Evolutionary conservation across 2,888 invertebrate species (phyloP), one percentile per base, ranked within the genome.

Genomic region (Pterostichus madidus): DNA sequence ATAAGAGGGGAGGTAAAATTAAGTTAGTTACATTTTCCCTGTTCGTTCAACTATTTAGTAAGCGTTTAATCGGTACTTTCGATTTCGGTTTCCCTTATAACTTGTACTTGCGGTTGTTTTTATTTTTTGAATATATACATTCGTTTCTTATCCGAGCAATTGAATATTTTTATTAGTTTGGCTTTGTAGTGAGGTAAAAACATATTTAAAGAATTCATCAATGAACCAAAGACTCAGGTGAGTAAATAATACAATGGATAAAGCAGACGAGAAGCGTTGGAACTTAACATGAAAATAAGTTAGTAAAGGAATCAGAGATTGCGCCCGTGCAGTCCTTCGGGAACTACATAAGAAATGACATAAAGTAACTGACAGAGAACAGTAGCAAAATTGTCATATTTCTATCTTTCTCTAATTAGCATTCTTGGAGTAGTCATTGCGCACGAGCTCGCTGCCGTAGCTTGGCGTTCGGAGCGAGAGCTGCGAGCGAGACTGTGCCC

Each of bases 321-420:
- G 87, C 87, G 87, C 87, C 49, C 84, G 87, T 86, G 85, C 85
- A 83, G 84, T 86, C 87, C 87, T 83, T 83, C 79, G 88, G 87
- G 87, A 87, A 86, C 86, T 87, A 87, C 87, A 87, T 88, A 88
- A 88, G 87, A 87, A 87, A 87, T 87, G 87, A 88, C 87, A 87
- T 87, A 87, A 87, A 87, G 87, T 87, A 87, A 87, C 87, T 86
- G 87, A 86, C 86, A 86, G 86, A 85, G 86, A 87, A 86, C 87
- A 85, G 86, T 86, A 86, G 86, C 86, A 86, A 87, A 88, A 88
- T 88, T 88, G 87, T 87, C 88, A 87, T 88, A 87, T 87, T 87
- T 87, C 88, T 86, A 87, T 88, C 88, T 87, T 86, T 84, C 86
- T 88, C 88, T 88, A 88, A 88, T 88, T 88, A 88, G 88, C 88